These are phyloP conservation scores for Tetrax tetrax DNA, from an alignment of 2,113 vertebrate genomes.

Conservation along the genomic window DNA sequence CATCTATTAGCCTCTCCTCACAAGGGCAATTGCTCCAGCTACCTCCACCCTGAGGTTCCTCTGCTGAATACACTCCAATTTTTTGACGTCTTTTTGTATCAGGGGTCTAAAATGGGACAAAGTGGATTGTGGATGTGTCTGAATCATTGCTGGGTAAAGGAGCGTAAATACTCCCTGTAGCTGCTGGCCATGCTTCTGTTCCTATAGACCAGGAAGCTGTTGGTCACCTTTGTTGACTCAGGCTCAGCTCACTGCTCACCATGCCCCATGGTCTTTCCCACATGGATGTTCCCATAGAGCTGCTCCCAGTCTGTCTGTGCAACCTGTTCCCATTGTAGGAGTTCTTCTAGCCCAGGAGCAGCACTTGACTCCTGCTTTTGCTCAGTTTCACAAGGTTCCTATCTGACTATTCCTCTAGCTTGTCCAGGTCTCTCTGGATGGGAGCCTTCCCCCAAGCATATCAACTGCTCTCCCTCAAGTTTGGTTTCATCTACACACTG, in stretches of 20 bases:
- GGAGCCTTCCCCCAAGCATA: background rate
- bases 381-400: background rate
- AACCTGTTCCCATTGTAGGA: background rate
- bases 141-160: background rate
- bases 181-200: background rate
- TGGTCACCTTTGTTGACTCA: background rate
- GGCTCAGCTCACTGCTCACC: fast-evolving
- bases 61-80: background rate
- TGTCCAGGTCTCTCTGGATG: background rate
- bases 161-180: background rate
- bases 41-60: fast-evolving
- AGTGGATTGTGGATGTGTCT: background rate
- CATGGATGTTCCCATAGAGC: background rate
- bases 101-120: background rate
- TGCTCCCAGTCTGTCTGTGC: background rate
- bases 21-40: background rate
- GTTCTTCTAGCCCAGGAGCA: background rate
- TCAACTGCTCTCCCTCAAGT: background rate
- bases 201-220: background rate
- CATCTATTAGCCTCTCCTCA: background rate
- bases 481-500: background rate
- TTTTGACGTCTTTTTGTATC: background rate
- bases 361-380: background rate
- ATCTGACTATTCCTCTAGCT: background rate
- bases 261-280: background rate